These are phyloP conservation scores for Isotomurus palustris DNA, from an alignment of 2,888 invertebrate genomes.

Conservation along the genomic window DNA sequence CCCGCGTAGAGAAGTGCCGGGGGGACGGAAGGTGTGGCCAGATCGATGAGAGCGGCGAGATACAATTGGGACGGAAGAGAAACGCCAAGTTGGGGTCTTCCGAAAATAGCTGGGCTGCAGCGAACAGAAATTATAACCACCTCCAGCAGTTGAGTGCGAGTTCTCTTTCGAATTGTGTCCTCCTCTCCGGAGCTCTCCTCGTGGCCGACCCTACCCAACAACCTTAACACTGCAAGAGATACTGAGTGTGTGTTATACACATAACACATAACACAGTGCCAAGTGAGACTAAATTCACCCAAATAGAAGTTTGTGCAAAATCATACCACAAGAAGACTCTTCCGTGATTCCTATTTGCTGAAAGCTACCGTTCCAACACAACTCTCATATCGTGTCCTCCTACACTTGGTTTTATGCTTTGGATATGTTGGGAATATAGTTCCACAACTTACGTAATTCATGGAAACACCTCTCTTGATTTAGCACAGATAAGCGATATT, in stretches of 20 bases:
- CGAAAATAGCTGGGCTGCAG: slow-evolving; percentile 31
- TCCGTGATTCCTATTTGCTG: too few relatives aligned
- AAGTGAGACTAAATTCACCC: too few relatives aligned
- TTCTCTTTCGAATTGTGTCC: slow-evolving; percentile 34
- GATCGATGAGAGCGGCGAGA: slow-evolving; percentile 32
- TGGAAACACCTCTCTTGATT: too few relatives aligned
- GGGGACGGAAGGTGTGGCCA: background rate
- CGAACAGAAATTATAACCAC: slow-evolving; percentile 25
- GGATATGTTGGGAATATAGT: too few relatives aligned
- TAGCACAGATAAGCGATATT: too few relatives aligned
- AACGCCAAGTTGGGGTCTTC: slow-evolving; percentile 27
- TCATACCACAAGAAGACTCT: too few relatives aligned
- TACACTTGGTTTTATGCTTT: too few relatives aligned
- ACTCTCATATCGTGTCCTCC: too few relatives aligned
- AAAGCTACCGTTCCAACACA: too few relatives aligned
- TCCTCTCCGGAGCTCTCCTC: slow-evolving; percentile 27
- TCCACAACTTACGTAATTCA: too few relatives aligned
- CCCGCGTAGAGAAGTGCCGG: background rate
- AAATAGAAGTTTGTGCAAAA: too few relatives aligned
- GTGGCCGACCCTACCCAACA: background rate
- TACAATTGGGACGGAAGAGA: slow-evolving; percentile 27
- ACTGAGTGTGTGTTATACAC: background rate
- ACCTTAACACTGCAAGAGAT: background rate
- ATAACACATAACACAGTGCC: background rate
- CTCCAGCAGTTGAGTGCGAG: slow-evolving; percentile 27